A percentile compares a stretch with the other conserved stretches of the same genome.
These are phyloP conservation scores for Augochlorella aurata DNA, from an alignment of 2,888 invertebrate genomes.

Conservation along the genomic window DNA sequence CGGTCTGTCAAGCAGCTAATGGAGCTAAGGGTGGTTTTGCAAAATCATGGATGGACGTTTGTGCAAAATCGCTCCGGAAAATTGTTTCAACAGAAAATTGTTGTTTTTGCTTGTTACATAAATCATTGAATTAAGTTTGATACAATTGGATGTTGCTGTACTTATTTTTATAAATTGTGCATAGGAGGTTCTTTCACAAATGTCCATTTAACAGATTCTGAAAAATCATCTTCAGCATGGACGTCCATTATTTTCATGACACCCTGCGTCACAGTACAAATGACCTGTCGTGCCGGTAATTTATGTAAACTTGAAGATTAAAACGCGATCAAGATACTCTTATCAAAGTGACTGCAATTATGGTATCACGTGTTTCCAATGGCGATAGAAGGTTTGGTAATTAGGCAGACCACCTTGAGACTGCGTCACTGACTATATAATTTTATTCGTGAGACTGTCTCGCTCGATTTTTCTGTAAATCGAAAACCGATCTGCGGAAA, in stretches of 20 bases:
- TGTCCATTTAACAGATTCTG: not conserved
- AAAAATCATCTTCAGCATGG: not conserved
- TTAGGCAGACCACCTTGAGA: not conserved
- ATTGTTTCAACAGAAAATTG: not conserved
- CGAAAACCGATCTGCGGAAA: no score
- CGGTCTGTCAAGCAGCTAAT: not conserved
- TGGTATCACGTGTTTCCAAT: not conserved
- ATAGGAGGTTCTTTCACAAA: not conserved
- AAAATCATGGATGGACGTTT: not conserved
- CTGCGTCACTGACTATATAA: not conserved
- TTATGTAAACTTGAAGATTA: not conserved
- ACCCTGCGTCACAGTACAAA: conserved; percentile 18
- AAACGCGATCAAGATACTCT: not conserved
- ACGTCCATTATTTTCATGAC: not conserved
- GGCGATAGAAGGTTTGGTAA: conserved; percentile 17
- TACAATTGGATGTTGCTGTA: no score
- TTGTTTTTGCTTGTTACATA: no score
- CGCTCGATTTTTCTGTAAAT: no score
- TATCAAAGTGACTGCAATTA: not conserved
- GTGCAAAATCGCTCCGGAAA: not conserved
- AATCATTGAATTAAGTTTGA: no score
- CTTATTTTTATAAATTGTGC: not conserved
- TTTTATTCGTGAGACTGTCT: no score
- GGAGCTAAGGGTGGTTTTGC: not conserved
- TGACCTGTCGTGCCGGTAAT: conserved; percentile 23